Evolutionary conservation across 1,140 invertebrate species (phyloP), one percentile per base, ranked within the genome.

Genomic region (Maconellicoccus hirsutus): DNA sequence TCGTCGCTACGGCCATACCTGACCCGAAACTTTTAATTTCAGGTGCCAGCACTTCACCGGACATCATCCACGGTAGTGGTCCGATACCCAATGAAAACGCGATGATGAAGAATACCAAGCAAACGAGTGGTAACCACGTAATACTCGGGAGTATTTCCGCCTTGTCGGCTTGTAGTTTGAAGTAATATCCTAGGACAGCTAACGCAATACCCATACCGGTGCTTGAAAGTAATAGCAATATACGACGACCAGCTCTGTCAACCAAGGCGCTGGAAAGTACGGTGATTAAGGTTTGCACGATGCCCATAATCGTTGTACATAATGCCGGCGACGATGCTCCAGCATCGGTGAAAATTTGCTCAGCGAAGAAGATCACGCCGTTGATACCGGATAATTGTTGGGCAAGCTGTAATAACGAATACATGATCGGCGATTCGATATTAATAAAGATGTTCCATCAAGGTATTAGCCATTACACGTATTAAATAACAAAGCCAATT

Each of bases 331-430:
- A 75, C 0, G 77, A 73, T 21, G 81, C 84, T 52, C 85, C 82
- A 12, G 88, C 83, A 16, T 78, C 80, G 71, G 82, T 72, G 75
- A 95, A 93, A 72, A 96, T 93, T 0, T 80, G 76, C 0, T 83
- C 83, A 0, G 88, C 83, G 75, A 93, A 93, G 77, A 93, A 93
- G 70, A 93, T 87, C 23, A 94, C 88, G 0, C 87, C 89, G 75
- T 94, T 94, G 19, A 94, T 90, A 52, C 92, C 91, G 71, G 87
- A 88, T 22, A 94, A 79, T 78, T 94, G 92, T 76, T 94, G 92
- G 78, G 93, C 89, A 59, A 90, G 79, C 88, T 94, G 91, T 0
- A 94, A 80, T 16, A 19, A n/a, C n/a, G n/a, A n/a, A n/a, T n/a
- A n/a, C n/a, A n/a, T n/a, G n/a, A n/a, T n/a, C n/a, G n/a, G n/a